Conservation (phyloP, 1,140 invertebrate species). For the Arctopsyche grandis region DNA sequence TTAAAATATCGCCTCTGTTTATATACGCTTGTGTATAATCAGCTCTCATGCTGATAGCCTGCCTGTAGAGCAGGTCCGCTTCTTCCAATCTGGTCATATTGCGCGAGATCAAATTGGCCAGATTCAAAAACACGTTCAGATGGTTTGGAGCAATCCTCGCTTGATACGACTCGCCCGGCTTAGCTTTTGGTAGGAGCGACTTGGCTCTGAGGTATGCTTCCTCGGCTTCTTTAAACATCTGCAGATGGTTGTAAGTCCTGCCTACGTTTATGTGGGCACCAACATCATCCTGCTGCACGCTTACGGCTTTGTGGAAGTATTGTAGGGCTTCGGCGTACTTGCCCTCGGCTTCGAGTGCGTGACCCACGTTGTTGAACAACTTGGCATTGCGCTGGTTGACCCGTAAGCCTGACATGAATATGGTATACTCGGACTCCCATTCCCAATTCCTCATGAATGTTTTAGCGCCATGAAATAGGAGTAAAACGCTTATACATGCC, state of each 20-base stretch:
- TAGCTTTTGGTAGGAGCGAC: constrained; percentile 87
- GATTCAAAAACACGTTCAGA: constrained; percentile 94
- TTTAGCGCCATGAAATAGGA: constrained; percentile 82
- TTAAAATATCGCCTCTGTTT: constrained; percentile 94
- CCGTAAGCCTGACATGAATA: constrained; percentile 91
- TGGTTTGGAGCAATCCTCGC: constrained; percentile 96
- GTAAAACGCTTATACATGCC: constrained; percentile 70
- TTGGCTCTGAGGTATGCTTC: constrained; percentile 91
- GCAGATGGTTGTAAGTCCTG: constrained; percentile 91
- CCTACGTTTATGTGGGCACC: constrained; percentile 97
- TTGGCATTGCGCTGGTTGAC: constrained; percentile 95
- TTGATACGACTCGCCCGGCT: constrained; percentile 93
- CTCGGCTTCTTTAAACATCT: constrained; percentile 91
- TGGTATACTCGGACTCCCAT: constrained; percentile 92
- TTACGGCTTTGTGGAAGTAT: constrained; percentile 93
- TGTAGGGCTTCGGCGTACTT: constrained; percentile 86
- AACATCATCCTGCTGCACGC: constrained; percentile 94
- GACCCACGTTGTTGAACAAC: constrained; percentile 96
- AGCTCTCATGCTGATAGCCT: constrained; percentile 96
- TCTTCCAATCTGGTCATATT: constrained; percentile 92
- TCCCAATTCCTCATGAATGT: constrained; percentile 89
- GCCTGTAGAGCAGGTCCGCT: constrained; percentile 91
- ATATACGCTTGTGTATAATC: constrained; percentile 98
- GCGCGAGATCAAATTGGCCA: constrained; percentile 94
- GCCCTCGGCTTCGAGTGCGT: constrained; percentile 89